A percentile compares a stretch with the other conserved stretches of the same genome.
Evolutionary conservation across 30 jellyfish, hydroid and myxozoan species (phyloP).

Genomic region (Cassiopea xamachana): DNA sequence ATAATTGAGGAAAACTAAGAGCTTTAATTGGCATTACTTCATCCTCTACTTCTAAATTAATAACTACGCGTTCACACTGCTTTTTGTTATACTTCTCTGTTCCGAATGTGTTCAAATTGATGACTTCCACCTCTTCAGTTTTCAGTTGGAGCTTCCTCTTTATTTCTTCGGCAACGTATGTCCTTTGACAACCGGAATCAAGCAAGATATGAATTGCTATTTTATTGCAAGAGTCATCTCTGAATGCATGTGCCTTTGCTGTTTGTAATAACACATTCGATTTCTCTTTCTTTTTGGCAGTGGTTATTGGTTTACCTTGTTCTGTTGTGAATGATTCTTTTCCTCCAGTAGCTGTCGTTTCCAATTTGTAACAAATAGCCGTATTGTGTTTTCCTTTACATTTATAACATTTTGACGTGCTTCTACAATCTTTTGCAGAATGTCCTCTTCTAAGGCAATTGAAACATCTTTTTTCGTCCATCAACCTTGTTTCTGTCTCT

Average conservation of each 20-base stretch:
- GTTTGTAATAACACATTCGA: constrained; percentile 57
- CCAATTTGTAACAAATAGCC: constrained; percentile 9
- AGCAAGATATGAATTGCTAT: constrained; percentile 25
- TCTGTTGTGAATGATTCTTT: background rate
- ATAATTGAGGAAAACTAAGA: constrained; percentile 9
- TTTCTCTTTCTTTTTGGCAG: constrained; percentile 61
- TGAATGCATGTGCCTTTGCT: constrained; percentile 41
- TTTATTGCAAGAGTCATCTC: constrained; percentile 30
- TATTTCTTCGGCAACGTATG: constrained; percentile 52
- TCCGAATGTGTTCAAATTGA: constrained; percentile 65
- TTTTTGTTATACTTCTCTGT: constrained; percentile 45
- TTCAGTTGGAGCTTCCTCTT: constrained; percentile 47
- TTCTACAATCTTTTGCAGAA: background rate
- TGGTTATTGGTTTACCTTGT: background rate
- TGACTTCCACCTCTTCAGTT: constrained; percentile 16
- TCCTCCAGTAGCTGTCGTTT: background rate
- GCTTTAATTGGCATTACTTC: constrained; percentile 17
- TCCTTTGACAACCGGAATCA: constrained; percentile 56
- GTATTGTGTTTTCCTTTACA: constrained; percentile 36
- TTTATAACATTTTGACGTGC: constrained; percentile 18
- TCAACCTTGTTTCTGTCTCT: constrained; percentile 5
- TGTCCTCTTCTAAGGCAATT: constrained; percentile 47
- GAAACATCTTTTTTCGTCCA: constrained; percentile 59
- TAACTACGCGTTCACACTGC: background rate
- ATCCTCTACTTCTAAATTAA: constrained; percentile 41